phyloP scores from a whole-genome alignment of 2,113 vertebrate genomes.

The Megaceryle maxima region DNA sequence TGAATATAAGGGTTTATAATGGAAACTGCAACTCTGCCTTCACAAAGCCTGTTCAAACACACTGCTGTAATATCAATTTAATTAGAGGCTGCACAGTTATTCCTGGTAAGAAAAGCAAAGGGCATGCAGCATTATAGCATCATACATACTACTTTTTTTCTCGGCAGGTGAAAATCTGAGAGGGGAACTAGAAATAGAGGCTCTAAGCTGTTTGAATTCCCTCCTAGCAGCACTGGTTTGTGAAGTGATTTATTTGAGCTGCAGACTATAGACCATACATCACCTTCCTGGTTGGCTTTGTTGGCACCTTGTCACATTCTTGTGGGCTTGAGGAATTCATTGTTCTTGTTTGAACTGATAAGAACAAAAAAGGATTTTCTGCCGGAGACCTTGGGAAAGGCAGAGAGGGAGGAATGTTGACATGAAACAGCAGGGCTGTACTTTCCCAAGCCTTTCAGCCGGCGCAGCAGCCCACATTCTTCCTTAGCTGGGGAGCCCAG shows the following conservation, averaged over 20 bases:
- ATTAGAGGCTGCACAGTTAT: background rate
- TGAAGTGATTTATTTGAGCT: constrained; percentile 78
- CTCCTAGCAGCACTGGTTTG: constrained; percentile 61
- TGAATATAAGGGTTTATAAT: background rate
- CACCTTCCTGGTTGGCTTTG: constrained; percentile 83
- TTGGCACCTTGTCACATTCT: constrained; percentile 87
- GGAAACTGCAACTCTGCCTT: constrained; percentile 24
- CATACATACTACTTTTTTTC: background rate
- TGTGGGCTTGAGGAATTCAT: constrained; percentile 80
- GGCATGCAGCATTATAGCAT: background rate
- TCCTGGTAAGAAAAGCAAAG: constrained; percentile 2
- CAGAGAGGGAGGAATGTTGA: constrained; percentile 72
- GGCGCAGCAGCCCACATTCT: background rate
- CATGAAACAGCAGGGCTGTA: constrained; percentile 54
- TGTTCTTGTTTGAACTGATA: constrained; percentile 87
- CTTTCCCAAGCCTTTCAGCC: constrained; percentile 69
- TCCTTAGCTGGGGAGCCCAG: background rate
- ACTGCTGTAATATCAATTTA: background rate
- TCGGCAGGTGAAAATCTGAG: constrained; percentile 54
- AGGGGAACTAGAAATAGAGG: background rate
- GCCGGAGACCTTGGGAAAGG: constrained; percentile 78
- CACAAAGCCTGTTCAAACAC: background rate
- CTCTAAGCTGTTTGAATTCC: constrained; percentile 41
- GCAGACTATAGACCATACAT: constrained; percentile 76
- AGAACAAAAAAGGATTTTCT: constrained; percentile 82